phyloP scores from a whole-genome alignment of 1,140 invertebrate species.

The Eubasilissa regina region DNA sequence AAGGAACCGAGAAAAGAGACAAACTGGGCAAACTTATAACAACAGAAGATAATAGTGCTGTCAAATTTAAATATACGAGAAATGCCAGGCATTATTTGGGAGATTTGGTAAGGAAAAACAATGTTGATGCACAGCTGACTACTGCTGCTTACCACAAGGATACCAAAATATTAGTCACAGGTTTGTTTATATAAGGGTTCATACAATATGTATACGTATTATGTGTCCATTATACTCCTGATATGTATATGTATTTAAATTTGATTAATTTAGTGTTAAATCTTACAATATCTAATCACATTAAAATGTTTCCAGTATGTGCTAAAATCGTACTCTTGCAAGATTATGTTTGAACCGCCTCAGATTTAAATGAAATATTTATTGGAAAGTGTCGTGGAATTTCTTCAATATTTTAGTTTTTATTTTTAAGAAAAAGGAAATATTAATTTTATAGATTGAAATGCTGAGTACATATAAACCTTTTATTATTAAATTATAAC shows the following conservation, averaged over 20 bases:
- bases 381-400: too few relatives aligned
- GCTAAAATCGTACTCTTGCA: too few relatives aligned
- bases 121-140: conserved; percentile 78
- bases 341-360: neutral
- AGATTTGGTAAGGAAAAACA: conserved; percentile 78
- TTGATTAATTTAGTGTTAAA: neutral
- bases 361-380: too few relatives aligned
- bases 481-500: too few relatives aligned
- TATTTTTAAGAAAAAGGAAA: too few relatives aligned
- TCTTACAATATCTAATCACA: neutral
- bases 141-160: conserved; percentile 85
- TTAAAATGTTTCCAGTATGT: too few relatives aligned
- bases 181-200: conserved; percentile 61
- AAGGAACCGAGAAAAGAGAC: conserved; percentile 53
- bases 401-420: too few relatives aligned
- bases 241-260: too few relatives aligned
- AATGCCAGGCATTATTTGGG: conserved; percentile 81
- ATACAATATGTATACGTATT: too few relatives aligned
- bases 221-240: neutral
- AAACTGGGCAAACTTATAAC: conserved; percentile 59
- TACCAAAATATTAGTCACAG: conserved; percentile 85
- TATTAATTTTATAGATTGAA: too few relatives aligned
- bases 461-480: too few relatives aligned
- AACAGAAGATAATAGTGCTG: conserved; percentile 61
- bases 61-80: conserved; percentile 80